Percentiles rank a stretch among this genome's conserved stretches.
Conservation (phyloP, 2,113 vertebrate species). For the Coracopsis vasa region DNA sequence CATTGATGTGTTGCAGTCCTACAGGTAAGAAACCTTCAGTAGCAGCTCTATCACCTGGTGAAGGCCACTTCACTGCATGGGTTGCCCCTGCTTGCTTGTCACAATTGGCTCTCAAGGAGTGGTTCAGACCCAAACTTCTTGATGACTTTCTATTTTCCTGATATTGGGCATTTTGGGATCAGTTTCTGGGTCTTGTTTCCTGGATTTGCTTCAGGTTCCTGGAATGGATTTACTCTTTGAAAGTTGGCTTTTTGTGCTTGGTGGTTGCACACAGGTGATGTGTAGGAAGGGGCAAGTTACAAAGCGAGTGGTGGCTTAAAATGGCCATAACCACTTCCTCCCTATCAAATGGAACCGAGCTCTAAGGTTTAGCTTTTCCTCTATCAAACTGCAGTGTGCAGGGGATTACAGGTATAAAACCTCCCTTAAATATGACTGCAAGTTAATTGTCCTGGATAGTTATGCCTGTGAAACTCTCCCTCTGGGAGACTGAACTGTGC, state of each 20-base stretch:
- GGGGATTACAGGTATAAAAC: fast-evolving
- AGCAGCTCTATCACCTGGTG: background rate
- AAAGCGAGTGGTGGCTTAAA: background rate
- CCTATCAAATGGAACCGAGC: background rate
- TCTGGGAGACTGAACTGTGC: background rate
- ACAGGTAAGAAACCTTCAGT: constrained; percentile 74
- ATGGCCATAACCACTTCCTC: background rate
- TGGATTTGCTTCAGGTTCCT: background rate
- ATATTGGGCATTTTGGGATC: background rate
- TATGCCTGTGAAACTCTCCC: background rate
- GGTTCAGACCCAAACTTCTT: background rate
- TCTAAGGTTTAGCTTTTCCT: background rate
- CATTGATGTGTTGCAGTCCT: constrained; percentile 94
- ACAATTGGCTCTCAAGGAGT: background rate
- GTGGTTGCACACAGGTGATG: background rate
- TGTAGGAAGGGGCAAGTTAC: background rate
- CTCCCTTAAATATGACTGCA: background rate
- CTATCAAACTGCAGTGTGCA: background rate
- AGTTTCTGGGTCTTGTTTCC: background rate
- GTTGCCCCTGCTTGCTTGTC: background rate
- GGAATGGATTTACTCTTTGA: fast-evolving
- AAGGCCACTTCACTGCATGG: background rate
- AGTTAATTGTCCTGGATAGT: background rate
- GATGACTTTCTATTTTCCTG: background rate
- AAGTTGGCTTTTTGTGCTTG: background rate